Conservation (phyloP, 2,113 vertebrate genomes). For the human (Homo sapiens) region GRCh38 chr2:120073501-120074000, state of each 20-base stretch:
- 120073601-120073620: background rate
- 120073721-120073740: background rate
- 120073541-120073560: slow-evolving; percentile 13
- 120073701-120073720: background rate
- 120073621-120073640: too few species aligned
- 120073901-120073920: slow-evolving; percentile 46
- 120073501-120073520: slow-evolving; percentile 1
- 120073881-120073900: slow-evolving; percentile 47
- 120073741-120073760: slow-evolving; percentile 25
- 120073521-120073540: background rate
- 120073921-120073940: background rate
- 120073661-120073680: slow-evolving; percentile 63
- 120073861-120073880: slow-evolving; percentile 62
- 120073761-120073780: background rate
- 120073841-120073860: slow-evolving; percentile 35
- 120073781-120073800: background rate
- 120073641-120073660: slow-evolving; percentile 17
- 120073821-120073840: slow-evolving; percentile 17
- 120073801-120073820: background rate
- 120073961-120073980: background rate
- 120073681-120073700: slow-evolving; percentile 56
- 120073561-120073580: background rate
- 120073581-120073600: slow-evolving; percentile 1
- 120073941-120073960: background rate
- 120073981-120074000: background rate